Base-by-base conservation (phyloP, 2,113 vertebrate genomes). In the Turnix velox region DNA sequence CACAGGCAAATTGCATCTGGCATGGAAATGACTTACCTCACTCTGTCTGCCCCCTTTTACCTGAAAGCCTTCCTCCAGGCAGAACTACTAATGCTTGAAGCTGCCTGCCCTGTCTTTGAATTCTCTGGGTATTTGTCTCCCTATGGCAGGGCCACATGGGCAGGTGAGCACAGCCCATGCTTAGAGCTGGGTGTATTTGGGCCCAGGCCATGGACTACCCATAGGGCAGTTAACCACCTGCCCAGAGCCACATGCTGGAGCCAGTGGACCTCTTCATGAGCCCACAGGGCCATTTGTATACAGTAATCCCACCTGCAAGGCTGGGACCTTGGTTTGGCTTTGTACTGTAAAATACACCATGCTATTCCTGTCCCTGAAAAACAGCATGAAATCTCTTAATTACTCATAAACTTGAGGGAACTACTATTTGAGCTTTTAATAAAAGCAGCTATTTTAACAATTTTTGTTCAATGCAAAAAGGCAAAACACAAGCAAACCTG, bases 61-160 rank as follows among this genome's bases (percentile, higher is more conserved):
- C 3, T 18, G 35, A 45, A 59, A 24, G 31, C 12, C 22, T 40
- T 82, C 46, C 30, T 73, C 22, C 8, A 28, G 40, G 7, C 39
- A 59, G 55, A 84, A 35, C 19, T 65, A 20, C 45, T 88, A 54
- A 30, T 0, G 6, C 7, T 24, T 55, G 31, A n/a, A 66, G 45
- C 18, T 80, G 14, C 43, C 58, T 65, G 31, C 30, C 28, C 39
- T 28, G 14, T 48, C 55, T 12, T 49, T 63, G 17, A 51, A 17
- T 18, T 58, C 40, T 58, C 57, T 58, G 23, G 68, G 19, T 61
- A 35, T 61, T 61, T 82, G 18, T 37, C 22, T 12, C 42, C 12
- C 35, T 46, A 30, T 31, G 42, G 37, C 7, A n/a, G 1, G 2
- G 23, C 27, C 0, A 0, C 22, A 9, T 0, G 3, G 68, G 27